Conservation (phyloP, 2,797 vertebrate genomes). For the Betta splendens region DNA sequence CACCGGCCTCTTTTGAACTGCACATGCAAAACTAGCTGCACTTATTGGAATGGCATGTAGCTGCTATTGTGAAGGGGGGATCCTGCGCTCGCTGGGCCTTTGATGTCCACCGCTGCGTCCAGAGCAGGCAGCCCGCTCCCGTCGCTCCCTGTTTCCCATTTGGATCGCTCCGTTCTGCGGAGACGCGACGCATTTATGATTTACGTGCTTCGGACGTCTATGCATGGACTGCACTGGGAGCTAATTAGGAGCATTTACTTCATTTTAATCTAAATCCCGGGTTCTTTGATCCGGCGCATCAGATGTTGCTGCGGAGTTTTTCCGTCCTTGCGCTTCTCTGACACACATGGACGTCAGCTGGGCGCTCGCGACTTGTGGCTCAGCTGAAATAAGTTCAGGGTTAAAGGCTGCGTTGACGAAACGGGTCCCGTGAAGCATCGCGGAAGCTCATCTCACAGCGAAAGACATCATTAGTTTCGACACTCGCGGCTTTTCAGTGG, state of each 20-base stretch:
- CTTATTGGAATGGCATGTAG: constrained; percentile 82
- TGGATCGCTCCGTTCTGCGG: constrained; percentile 59
- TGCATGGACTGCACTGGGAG: constrained; percentile 7
- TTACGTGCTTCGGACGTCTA: constrained; percentile 64
- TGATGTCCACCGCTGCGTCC: constrained; percentile 79
- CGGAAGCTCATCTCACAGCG: background rate
- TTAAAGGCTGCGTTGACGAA: background rate
- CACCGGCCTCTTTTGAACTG: constrained; percentile 78
- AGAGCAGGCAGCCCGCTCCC: constrained; percentile 64
- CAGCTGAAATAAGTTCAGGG: background rate
- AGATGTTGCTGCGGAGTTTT: background rate
- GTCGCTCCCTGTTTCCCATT: constrained; percentile 74
- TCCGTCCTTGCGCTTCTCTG: background rate
- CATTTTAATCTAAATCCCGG: constrained; percentile 4
- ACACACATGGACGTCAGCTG: constrained; percentile 19
- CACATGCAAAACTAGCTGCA: constrained; percentile 71
- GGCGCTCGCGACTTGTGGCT: background rate
- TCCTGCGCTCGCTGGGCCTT: constrained; percentile 72
- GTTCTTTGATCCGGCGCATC: background rate
- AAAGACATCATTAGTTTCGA: background rate
- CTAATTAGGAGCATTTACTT: background rate
- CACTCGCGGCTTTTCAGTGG: background rate
- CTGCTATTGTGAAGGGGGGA: constrained; percentile 77
- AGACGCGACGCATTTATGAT: constrained; percentile 68
- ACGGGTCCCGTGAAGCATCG: background rate